Base-by-base conservation (phyloP, 2,113 vertebrate genomes). In the Apaloderma vittatum region DNA sequence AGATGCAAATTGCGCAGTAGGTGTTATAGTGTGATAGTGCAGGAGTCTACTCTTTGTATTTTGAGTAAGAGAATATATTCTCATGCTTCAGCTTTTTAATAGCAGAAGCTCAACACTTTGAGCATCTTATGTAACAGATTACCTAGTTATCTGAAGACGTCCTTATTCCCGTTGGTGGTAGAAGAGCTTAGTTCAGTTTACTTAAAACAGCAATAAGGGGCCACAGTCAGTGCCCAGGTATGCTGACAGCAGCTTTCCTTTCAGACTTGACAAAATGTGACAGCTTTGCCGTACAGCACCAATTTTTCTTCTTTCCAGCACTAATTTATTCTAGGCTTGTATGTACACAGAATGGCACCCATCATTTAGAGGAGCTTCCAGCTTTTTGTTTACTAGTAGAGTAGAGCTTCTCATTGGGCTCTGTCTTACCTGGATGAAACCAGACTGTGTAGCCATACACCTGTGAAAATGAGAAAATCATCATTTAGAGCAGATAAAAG, bases 51-150 rank as follows among this genome's bases (percentile, higher is more conserved):
- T 75, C 7, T 24, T 83, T 49, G 1, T 55, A 5, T 58, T 83
- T 85, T 78, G 22, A 72, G 20, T 68, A 65, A 62, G 18, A 54
- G 30, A 37, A 73, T 76, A 15, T 32, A 30, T 27, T 93, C 71
- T 89, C 6, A 3, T 63, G 37, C 70, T 74, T 65, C 71, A 14
- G 14, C 83, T 22, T 88, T 89, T 12, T 18, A 74, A 24, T 9
- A 76, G 30, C 63, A 40, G 48, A 34, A 89, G 19, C 71, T 65
- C 88, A 71, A 17, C 12, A 23, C 19, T 79, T 49, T 4, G 32
- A 74, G 24, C 12, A 26, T 36, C 16, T 43, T 59, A 4, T 0
- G 0, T 40, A 76, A 61, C 12, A 66, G 54, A 45, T 37, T 58
- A 40, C 24, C 16, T 54, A 43, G 20, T 76, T 88, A 5, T 20